These are phyloP conservation scores for Phymastichus coffea DNA, from an alignment of 1,140 invertebrate species.

Conservation along the genomic window DNA sequence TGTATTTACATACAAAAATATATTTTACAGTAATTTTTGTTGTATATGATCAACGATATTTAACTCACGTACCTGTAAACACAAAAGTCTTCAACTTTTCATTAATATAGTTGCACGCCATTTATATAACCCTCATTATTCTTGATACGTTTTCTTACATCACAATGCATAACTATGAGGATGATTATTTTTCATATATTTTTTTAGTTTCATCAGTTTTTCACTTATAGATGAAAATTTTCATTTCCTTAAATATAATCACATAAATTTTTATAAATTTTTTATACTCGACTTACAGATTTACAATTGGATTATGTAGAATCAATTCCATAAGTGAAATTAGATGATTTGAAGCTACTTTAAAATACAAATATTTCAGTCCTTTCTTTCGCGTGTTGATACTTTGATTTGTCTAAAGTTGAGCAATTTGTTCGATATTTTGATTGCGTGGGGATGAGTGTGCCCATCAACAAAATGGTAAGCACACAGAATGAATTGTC, in stretches of 20 bases:
- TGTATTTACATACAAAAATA: conserved; percentile 57
- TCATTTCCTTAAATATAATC: neutral
- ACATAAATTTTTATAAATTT: neutral
- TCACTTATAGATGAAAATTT: neutral
- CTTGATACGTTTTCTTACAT: conserved; percentile 49
- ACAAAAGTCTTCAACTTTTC: neutral
- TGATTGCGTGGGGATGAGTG: no score
- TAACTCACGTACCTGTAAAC: conserved; percentile 34
- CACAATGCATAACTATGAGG: conserved; percentile 30
- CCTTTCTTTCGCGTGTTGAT: no score
- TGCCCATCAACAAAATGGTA: no score
- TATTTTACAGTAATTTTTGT: conserved; percentile 45
- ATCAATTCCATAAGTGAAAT: no score
- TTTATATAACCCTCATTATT: conserved; percentile 34
- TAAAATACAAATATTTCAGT: no score
- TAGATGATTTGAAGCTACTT: no score
- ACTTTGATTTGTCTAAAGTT: no score
- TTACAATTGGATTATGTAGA: no score
- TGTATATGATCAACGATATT: conserved; percentile 31
- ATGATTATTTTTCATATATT: neutral
- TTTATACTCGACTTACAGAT: no score
- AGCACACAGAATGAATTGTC: no score
- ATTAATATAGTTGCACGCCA: neutral
- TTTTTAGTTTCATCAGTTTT: neutral
- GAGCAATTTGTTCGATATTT: no score